Conservation (phyloP, 2,888 invertebrate genomes). For the Sesia bembeciformis region DNA sequence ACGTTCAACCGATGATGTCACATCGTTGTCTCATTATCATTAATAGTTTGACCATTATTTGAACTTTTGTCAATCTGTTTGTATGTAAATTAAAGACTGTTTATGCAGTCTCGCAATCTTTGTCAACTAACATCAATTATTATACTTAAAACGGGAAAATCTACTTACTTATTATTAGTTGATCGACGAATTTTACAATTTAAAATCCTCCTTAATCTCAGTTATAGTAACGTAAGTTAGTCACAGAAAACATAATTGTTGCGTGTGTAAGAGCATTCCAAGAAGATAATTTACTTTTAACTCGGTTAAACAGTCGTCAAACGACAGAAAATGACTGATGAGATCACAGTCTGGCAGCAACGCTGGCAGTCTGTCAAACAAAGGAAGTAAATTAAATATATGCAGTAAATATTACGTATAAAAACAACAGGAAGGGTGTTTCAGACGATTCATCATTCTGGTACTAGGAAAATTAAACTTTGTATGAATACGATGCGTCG, state of each 20-base stretch:
- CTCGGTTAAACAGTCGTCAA: conserved; percentile 18
- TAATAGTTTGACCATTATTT: not conserved
- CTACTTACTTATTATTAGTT: no score
- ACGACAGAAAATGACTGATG: conserved; percentile 35
- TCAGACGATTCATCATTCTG: conserved; percentile 11
- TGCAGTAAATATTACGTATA: conserved; percentile 12
- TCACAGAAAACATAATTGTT: not conserved
- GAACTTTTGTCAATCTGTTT: not conserved
- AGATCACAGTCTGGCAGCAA: conserved; percentile 21
- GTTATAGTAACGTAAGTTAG: no score
- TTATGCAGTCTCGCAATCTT: no score
- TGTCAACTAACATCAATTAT: no score
- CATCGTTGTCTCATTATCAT: not conserved
- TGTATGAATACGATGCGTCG: no score
- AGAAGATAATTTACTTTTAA: conserved; percentile 9
- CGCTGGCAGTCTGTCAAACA: conserved; percentile 41
- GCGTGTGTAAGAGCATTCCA: conserved; percentile 4
- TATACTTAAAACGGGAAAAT: no score
- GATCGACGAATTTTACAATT: no score
- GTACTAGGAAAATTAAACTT: conserved; percentile 7
- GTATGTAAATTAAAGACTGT: no score
- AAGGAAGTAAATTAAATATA: conserved; percentile 25
- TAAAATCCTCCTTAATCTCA: no score
- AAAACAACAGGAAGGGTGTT: conserved; percentile 22
- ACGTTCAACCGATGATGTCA: not conserved